phyloP scores from a whole-genome alignment of 1,140 invertebrate genomes.

The Arion vulgaris region DNA sequence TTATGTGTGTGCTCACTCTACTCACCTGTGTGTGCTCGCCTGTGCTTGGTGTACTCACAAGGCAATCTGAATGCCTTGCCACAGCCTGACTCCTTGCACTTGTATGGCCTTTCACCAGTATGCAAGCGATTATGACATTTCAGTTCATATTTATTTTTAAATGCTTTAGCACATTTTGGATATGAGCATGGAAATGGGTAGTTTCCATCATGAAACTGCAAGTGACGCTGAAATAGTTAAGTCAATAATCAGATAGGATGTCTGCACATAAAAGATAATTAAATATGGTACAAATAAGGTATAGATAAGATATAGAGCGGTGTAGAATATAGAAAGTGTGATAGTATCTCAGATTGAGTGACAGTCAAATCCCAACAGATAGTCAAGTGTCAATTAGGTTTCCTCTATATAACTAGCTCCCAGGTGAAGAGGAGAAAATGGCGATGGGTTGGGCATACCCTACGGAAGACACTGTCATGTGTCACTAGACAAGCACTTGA shows the following conservation, averaged over 20 bases:
- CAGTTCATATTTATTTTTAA: constrained; percentile 24
- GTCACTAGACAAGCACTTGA: too few relatives aligned
- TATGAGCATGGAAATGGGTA: constrained; percentile 14
- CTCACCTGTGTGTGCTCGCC: constrained; percentile 21
- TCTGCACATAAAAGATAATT: background rate
- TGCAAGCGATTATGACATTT: constrained; percentile 87
- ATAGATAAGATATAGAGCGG: too few relatives aligned
- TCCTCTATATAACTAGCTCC: too few relatives aligned
- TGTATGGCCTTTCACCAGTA: constrained; percentile 94
- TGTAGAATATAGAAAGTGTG: too few relatives aligned
- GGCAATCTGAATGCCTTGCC: constrained; percentile 98
- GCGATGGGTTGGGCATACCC: too few relatives aligned
- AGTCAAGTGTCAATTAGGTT: too few relatives aligned
- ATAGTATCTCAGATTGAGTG: too few relatives aligned
- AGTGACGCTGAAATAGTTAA: constrained; percentile 7
- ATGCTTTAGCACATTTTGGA: constrained; percentile 7
- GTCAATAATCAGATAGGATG: background rate
- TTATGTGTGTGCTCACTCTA: background rate
- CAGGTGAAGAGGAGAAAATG: too few relatives aligned
- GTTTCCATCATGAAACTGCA: constrained; percentile 24
- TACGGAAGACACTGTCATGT: too few relatives aligned
- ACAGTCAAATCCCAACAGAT: too few relatives aligned
- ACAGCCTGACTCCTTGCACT: constrained; percentile 97
- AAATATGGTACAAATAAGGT: background rate
- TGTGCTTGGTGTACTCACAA: constrained; percentile 27